Evolutionary conservation across 2,888 invertebrate species (phyloP).

Genomic region (Rotaria sp.): DNA sequence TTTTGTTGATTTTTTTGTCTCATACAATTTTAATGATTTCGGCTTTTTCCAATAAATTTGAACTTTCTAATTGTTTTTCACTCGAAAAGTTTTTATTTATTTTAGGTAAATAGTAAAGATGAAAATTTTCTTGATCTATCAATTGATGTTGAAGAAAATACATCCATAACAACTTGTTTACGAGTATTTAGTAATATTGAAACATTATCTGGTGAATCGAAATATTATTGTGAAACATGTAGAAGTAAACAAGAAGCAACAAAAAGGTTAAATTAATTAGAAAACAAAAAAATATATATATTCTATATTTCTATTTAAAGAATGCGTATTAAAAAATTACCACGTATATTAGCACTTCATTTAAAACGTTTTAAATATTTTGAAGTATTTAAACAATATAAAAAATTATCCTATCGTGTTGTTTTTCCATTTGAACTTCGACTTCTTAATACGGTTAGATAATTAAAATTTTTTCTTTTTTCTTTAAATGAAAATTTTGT

Average conservation of each 20-base stretch:
- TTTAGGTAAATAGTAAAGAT: conserved; percentile 81
- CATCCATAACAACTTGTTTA: conserved; percentile 94
- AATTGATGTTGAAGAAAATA: conserved; percentile 98
- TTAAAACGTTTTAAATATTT: conserved; percentile 84
- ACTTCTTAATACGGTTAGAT: conserved; percentile 86
- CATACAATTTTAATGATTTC: too few species aligned
- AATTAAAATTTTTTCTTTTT: conserved; percentile 49
- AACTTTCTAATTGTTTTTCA: too few species aligned
- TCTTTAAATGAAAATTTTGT: too few species aligned
- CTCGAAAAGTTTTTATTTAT: too few species aligned
- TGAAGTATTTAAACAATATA: conserved; percentile 95
- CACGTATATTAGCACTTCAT: conserved; percentile 91
- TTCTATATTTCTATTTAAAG: conserved; percentile 56
- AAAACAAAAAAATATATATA: conserved; percentile 42
- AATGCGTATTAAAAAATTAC: conserved; percentile 95
- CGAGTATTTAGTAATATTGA: conserved; percentile 96
- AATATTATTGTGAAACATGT: conserved; percentile 98
- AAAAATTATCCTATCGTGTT: conserved; percentile 96
- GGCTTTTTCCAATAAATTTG: too few species aligned
- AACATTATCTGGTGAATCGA: conserved; percentile 95
- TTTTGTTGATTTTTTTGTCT: too few species aligned
- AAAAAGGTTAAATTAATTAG: conserved; percentile 54
- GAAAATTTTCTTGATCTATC: conserved; percentile 97
- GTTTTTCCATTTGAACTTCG: conserved; percentile 95
- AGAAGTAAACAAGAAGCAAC: conserved; percentile 98